A percentile compares a stretch with the other conserved stretches of the same genome.
Evolutionary conservation across 92 coral and sea anemone genomes (phyloP).

Genomic region (Porites divaricata): DNA sequence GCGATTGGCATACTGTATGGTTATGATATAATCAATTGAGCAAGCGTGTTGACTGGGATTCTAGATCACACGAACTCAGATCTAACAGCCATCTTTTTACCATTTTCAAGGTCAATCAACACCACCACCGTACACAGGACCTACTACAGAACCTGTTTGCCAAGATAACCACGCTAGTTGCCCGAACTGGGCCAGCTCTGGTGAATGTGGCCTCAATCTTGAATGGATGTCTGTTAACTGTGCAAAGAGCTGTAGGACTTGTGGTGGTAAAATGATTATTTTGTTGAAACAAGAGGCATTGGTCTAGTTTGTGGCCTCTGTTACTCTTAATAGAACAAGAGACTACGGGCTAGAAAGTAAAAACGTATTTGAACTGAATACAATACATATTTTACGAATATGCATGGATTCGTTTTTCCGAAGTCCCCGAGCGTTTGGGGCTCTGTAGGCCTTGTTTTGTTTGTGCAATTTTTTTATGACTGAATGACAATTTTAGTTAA

Average conservation of each 20-base stretch:
- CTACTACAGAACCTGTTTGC: conserved; percentile 21
- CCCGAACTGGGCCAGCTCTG: conserved; percentile 63
- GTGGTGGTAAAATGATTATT: conserved; percentile 65
- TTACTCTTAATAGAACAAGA: too few relatives aligned
- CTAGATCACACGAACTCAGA: neutral
- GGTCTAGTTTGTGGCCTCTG: neutral
- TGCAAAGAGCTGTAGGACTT: conserved; percentile 82
- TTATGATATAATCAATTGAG: too few relatives aligned
- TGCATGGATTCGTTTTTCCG: too few relatives aligned
- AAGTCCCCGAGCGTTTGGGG: too few relatives aligned
- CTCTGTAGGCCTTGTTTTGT: too few relatives aligned
- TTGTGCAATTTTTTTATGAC: too few relatives aligned
- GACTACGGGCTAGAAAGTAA: too few relatives aligned
- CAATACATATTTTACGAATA: too few relatives aligned
- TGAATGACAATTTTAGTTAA: too few relatives aligned
- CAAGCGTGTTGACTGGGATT: neutral
- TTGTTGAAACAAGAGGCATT: neutral
- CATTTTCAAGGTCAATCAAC: neutral
- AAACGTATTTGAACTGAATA: too few relatives aligned
- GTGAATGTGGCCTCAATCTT: conserved; percentile 73
- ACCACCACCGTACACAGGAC: neutral
- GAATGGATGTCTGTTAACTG: conserved; percentile 85
- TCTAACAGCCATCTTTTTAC: neutral
- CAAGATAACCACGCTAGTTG: conserved; percentile 70
- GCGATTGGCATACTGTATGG: too few relatives aligned